Conservation (phyloP, 2,888 invertebrate species). For the Hyalella azteca region DNA sequence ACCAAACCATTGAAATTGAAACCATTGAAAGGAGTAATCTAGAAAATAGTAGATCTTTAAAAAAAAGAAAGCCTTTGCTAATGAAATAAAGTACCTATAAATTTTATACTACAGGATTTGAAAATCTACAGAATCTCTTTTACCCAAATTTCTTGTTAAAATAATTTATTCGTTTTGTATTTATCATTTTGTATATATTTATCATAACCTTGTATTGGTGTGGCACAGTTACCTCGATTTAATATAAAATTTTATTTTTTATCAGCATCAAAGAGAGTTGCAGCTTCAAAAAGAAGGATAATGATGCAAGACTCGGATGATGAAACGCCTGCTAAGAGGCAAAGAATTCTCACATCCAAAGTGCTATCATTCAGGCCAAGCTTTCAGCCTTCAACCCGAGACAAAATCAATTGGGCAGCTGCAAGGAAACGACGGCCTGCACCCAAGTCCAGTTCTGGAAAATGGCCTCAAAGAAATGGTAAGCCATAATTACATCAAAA, state of each 20-base stretch:
- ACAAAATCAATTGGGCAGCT: background rate
- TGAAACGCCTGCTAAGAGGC: background rate
- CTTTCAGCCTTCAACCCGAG: background rate
- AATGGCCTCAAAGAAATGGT: conserved; percentile 2
- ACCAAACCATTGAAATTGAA: too few relatives aligned
- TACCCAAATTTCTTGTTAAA: too few relatives aligned
- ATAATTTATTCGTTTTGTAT: too few relatives aligned
- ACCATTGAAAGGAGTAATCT: too few relatives aligned
- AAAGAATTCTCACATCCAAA: background rate
- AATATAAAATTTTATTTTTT: background rate
- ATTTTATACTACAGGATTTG: too few relatives aligned
- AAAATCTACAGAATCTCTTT: too few relatives aligned
- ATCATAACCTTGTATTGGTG: too few relatives aligned
- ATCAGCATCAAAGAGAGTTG: background rate
- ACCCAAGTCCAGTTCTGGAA: background rate
- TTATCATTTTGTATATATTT: too few relatives aligned
- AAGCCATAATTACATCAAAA: too few relatives aligned
- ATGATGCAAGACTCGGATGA: background rate
- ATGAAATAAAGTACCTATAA: too few relatives aligned
- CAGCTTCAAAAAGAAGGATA: background rate
- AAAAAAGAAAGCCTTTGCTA: too few relatives aligned
- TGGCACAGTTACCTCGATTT: background rate
- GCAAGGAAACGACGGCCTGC: background rate
- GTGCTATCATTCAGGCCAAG: background rate
- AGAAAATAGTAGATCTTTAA: too few relatives aligned